phyloP scores from a whole-genome alignment of 2,888 invertebrate species.

The Andrena minutula region DNA sequence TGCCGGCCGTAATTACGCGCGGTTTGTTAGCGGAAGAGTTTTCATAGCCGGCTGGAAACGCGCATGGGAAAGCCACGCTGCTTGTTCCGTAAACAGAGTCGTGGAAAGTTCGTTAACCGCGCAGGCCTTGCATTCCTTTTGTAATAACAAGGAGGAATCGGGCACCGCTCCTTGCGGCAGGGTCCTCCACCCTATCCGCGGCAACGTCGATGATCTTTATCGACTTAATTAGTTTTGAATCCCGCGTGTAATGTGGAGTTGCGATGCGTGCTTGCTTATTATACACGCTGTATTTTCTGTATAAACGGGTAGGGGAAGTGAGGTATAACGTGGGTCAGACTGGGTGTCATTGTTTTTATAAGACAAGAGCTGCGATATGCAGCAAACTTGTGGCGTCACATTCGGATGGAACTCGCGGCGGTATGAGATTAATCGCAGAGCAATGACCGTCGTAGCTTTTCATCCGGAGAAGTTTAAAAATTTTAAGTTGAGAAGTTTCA shows the following conservation, averaged over 20 bases:
- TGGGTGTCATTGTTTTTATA: too few species aligned
- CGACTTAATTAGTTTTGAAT: slow-evolving; percentile 48
- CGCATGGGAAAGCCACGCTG: slow-evolving; percentile 38
- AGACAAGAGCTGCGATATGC: too few species aligned
- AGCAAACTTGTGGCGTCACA: too few species aligned
- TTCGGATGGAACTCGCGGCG: too few species aligned
- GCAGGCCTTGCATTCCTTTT: slow-evolving; percentile 14
- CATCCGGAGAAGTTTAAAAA: too few species aligned
- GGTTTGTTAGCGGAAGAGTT: slow-evolving; percentile 31
- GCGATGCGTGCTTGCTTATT: background rate
- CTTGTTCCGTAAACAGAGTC: slow-evolving; percentile 63
- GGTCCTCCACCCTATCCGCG: background rate
- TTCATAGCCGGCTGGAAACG: slow-evolving; percentile 9
- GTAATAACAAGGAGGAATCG: slow-evolving; percentile 45
- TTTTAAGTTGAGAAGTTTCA: too few species aligned
- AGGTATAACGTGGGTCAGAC: too few species aligned
- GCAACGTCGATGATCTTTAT: slow-evolving; percentile 49
- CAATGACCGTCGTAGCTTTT: too few species aligned
- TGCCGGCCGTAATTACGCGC: background rate
- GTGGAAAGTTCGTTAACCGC: slow-evolving; percentile 57
- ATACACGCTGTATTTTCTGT: slow-evolving; percentile 7
- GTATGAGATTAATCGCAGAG: too few species aligned
- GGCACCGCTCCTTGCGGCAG: slow-evolving; percentile 1
- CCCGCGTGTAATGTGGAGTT: slow-evolving; percentile 1
- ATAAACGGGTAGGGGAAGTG: background rate